Base-by-base conservation (phyloP, 2,888 invertebrate genomes). In the Xylota sylvarum region DNA sequence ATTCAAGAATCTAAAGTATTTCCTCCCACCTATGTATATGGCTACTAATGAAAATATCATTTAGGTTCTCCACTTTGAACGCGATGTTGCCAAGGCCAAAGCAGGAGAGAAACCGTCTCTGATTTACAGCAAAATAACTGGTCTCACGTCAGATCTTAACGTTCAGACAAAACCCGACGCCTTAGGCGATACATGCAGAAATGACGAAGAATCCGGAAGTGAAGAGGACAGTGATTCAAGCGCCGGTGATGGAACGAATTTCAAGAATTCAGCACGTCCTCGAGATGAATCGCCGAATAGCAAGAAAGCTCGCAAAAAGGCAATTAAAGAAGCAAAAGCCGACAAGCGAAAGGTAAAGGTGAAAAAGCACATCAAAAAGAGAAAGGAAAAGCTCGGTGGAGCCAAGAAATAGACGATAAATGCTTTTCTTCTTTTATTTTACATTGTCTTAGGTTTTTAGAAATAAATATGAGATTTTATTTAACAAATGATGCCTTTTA, bases 281-380 rank as follows among this genome's bases (percentile, higher is more conserved):
- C 95, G 96, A 88, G 95, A 96, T 89, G 98, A 98, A 92, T 96
- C 96, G 0, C 94, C 95, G 0, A 96, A 97, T 83, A 96, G 96
- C 89, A 96, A 96, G 91, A 96, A 96, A 90, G 95, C 95, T 5
- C 94, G 99, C 35, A 99, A 99, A 90, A 96, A 97, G 89, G 96
- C 96, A 0, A 94, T 98, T 0, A 98, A 98, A 93, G 97, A 97
- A 67, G 96, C 96, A 67, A 95, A 97, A 90, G 96, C 98, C 0
- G 98, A 98, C 88, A 97, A 96, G 90, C 94, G 98, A 62, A 97
- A 97, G 93, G 94, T 93, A 0, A 99, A 99, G 94, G 94, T 97
- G 0, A 98, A 98, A 89, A 99, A 99, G 92, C 97, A 98, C 92
- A 92, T 98, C 0, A 99, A 99, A 91, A 99, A 98, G 90, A 94